Base-by-base conservation (phyloP, 2,113 vertebrate species). In the Tricholaema leucomelas region DNA sequence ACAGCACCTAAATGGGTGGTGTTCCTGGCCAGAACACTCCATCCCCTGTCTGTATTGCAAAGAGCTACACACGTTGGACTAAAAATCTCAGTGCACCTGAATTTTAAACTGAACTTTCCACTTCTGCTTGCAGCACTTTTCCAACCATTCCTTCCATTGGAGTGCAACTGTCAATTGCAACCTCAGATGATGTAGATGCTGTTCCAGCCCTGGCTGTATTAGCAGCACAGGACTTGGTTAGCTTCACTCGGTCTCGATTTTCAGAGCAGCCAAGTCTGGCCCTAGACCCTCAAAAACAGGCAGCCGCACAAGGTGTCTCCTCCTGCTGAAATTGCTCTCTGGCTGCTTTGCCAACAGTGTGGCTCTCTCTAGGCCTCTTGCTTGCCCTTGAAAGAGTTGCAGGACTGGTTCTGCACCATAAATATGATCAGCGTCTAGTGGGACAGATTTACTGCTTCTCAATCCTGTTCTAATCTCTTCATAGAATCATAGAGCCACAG, bases 311-410 rank as follows among this genome's bases (percentile, higher is more conserved):
- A 88, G 91, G 86, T 76, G 63, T 82, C 77, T 88, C 69, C 88
- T 91, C 70, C 63, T 80, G 36, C 70, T 67, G 82, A 91, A 84
- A 93, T 91, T 54, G 54, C 38, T 88, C 87, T 70, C 85, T 87
- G 36, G 44, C 60, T 95, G 79, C 81, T 97, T 96, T 94, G 91
- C 93, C 93, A 96, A 96, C 74, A 94, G 86, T 61, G 64, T 84
- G 80, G 71, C 46, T 88, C 59, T 84, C 76, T n/a, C 81, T 56
- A 35, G 86, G 71, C 55, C 38, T 56, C 70, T 83, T 46, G 56
- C 46, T 90, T 79, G 64, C 92, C 91, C 87, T 95, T 96, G 92
- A 71, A 82, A 81, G 91, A 93, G 64, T 76, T 91, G 83, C 58
- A 89, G 61, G 78, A 83, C 77, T 50, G 1, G 70, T 80, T 96